Base-by-base conservation (phyloP, 2,888 invertebrate genomes). In the Hetaerina titia region DNA sequence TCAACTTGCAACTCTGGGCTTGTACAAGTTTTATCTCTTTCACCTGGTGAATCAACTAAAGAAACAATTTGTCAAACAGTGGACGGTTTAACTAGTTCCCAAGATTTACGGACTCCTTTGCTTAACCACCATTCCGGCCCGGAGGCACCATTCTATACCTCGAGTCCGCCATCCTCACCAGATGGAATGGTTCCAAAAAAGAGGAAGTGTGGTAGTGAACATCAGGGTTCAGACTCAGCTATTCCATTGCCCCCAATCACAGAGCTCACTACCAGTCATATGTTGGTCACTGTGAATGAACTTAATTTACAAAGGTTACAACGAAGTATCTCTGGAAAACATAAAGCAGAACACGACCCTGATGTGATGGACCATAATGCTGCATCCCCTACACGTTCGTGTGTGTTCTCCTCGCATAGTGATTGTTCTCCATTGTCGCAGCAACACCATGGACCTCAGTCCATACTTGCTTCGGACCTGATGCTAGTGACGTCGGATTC, bases 371-470 rank as follows among this genome's bases (percentile, higher is more conserved):
- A 56, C 56, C 92, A 92, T n/a, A 57, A 57, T 74, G 56, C 56
- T 25, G 57, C 22, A 22, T 92, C 92, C 56, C 92, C 92, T n/a
- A 63, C n/a, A 13, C 64, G 92, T 13, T 92, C 92, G 22, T 92
- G 92, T 74, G 92, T 69, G 19, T 92, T 92, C 31, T 74, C 69
- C 19, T 74, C 92, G 17, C 92, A 92, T n/a, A 92, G 69, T 92
- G 92, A 92, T n/a, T 92, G 92, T 92, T 92, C 92, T n/a, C 92
- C 92, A 6, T 74, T 92, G n/a, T 92, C 92, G 9, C 92, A 92
- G n/a, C 92, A 56, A 11, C 92, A 92, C 74, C 92, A 63, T n/a
- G 92, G 64, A 4, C n/a, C 92, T 22, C 92, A 92, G 92, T 64
- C 92, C 11, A 57, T 92, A 69, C 57, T 92, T 56, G 7, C 92